Evolutionary conservation across 2,888 invertebrate genomes (phyloP).

Genomic region (Spilosoma lubricipeda): DNA sequence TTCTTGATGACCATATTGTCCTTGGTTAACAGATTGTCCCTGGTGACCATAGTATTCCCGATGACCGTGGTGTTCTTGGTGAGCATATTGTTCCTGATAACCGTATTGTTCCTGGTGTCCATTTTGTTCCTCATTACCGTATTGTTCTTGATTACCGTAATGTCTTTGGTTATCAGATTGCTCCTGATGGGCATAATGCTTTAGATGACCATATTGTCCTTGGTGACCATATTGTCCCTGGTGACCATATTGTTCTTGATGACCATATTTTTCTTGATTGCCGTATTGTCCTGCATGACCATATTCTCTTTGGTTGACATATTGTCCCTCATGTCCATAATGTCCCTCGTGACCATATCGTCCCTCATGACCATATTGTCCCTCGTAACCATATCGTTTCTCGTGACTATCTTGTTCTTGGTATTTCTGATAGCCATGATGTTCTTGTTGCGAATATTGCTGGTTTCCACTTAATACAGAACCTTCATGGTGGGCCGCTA

Average conservation of each 20-base stretch:
- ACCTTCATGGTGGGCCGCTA: conserved; percentile 37
- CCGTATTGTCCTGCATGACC: not conserved
- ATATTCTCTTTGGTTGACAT: not conserved
- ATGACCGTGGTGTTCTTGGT: conserved; percentile 40
- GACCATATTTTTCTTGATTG: conserved; percentile 17
- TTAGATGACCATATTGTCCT: conserved; percentile 22
- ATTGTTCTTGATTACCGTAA: conserved; percentile 25
- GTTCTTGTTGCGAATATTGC: conserved; percentile 1
- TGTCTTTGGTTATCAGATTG: conserved; percentile 29
- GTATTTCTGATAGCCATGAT: not conserved
- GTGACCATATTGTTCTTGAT: conserved; percentile 18
- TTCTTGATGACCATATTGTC: conserved; percentile 24
- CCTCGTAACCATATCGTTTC: not conserved
- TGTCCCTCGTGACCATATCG: conserved; percentile 2
- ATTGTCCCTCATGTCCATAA: not conserved
- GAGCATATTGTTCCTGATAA: conserved; percentile 1
- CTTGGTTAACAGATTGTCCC: conserved; percentile 26
- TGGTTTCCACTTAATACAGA: conserved; percentile 20
- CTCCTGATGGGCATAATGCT: not conserved
- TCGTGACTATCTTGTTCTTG: not conserved
- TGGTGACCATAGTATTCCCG: conserved; percentile 29
- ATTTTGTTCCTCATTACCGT: conserved; percentile 3
- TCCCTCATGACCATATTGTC: not conserved
- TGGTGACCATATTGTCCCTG: conserved; percentile 22
- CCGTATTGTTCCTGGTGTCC: conserved; percentile 16